These are phyloP conservation scores for Melanogrammus aeglefinus DNA, from an alignment of 2,797 vertebrate species.

Conservation along the genomic window DNA sequence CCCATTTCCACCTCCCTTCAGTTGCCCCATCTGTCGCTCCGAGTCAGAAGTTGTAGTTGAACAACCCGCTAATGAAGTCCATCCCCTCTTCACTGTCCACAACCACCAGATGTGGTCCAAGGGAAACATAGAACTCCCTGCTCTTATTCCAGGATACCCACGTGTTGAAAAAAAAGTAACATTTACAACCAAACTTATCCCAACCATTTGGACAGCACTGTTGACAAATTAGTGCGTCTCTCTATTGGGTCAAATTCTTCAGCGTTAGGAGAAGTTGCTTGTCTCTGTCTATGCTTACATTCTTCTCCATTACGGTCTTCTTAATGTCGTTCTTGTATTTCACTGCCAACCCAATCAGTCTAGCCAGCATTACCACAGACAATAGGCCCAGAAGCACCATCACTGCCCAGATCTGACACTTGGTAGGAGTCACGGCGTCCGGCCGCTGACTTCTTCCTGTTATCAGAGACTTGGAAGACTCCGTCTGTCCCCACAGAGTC, in stretches of 20 bases:
- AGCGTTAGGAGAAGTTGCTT: background rate
- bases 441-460: background rate
- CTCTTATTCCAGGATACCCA: background rate
- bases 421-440: background rate
- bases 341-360: background rate
- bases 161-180: background rate
- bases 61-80: no score
- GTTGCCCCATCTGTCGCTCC: no score
- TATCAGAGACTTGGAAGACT: background rate
- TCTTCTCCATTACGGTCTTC: background rate
- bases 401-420: background rate
- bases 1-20: no score
- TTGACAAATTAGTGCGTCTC: no score
- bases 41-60: no score
- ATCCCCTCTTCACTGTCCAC: no score
- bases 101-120: no score
- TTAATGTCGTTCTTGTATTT: background rate
- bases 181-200: constrained; percentile 4
- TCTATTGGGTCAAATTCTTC: no score
- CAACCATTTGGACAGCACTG: background rate
- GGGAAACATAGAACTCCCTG: no score
- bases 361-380: background rate
- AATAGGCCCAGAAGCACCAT: background rate
- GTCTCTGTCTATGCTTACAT: background rate
- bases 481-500: background rate